Evolutionary conservation across 2,888 invertebrate species (phyloP).

Genomic region (Lutraria lutraria): DNA sequence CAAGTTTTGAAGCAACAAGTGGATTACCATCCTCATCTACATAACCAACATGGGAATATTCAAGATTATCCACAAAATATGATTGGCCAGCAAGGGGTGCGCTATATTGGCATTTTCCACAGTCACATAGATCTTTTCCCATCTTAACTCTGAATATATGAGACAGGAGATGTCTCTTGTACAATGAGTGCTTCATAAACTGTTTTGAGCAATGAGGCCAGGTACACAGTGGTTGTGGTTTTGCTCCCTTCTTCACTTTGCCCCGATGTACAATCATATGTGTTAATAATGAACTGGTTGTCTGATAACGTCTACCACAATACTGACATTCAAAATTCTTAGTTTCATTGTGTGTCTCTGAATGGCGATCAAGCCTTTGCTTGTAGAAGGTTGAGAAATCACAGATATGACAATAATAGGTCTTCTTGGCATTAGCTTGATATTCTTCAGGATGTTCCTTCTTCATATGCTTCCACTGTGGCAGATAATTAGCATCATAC

Average conservation of each 20-base stretch:
- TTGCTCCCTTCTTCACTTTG: slow-evolving; percentile 54
- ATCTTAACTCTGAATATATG: slow-evolving; percentile 66
- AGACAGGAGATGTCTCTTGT: slow-evolving; percentile 62
- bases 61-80: slow-evolving; percentile 24
- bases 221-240: slow-evolving; percentile 50
- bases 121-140: slow-evolving; percentile 64
- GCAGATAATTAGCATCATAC: slow-evolving; percentile 50
- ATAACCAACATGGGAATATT: slow-evolving; percentile 37
- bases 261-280: slow-evolving; percentile 67
- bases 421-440: slow-evolving; percentile 34
- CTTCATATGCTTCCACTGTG: slow-evolving; percentile 61
- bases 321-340: slow-evolving; percentile 62
- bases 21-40: slow-evolving; percentile 45
- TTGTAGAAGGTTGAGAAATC: slow-evolving; percentile 52
- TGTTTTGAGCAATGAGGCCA: slow-evolving; percentile 60
- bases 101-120: slow-evolving; percentile 57
- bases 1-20: slow-evolving; percentile 28
- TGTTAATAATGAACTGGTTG: slow-evolving; percentile 63
- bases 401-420: slow-evolving; percentile 58
- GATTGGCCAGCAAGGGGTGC: slow-evolving; percentile 23
- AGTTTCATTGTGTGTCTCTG: slow-evolving; percentile 63
- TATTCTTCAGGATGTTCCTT: slow-evolving; percentile 54
- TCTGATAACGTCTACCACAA: slow-evolving; percentile 62
- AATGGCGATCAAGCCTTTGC: slow-evolving; percentile 60
- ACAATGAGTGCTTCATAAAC: slow-evolving; percentile 56